Percentiles rank a stretch among this genome's conserved stretches.
These are phyloP conservation scores for Pungitius pungitius DNA, from an alignment of 2,113 vertebrate species.

Conservation along the genomic window DNA sequence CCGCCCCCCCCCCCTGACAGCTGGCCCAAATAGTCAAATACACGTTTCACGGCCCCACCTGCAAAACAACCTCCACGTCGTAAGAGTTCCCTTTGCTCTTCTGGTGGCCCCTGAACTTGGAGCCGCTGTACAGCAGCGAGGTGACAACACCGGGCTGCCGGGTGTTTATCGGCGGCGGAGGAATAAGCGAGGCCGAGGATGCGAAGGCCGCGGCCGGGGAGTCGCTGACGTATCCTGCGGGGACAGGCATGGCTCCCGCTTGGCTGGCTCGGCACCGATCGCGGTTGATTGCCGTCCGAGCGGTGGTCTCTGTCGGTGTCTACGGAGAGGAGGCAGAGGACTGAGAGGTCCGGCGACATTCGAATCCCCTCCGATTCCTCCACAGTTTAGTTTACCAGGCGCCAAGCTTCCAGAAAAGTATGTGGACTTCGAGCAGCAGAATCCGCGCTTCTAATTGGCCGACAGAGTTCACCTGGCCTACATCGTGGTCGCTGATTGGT, in stretches of 20 bases:
- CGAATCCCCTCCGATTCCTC: constrained; percentile 47
- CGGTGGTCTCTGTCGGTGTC: constrained; percentile 40
- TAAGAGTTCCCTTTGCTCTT: constrained; percentile 99
- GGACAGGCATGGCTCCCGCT: constrained; percentile 91
- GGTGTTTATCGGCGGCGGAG: constrained; percentile 96
- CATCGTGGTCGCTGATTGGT: constrained; percentile 64
- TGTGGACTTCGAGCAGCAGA: constrained; percentile 69
- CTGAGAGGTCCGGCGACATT: constrained; percentile 53
- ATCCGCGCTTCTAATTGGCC: constrained; percentile 68
- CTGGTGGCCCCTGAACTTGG: constrained; percentile 96
- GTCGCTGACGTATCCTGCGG: constrained; percentile 85
- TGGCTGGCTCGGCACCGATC: constrained; percentile 71
- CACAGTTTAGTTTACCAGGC: constrained; percentile 54
- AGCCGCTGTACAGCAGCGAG: constrained; percentile 95
- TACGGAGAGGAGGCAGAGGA: constrained; percentile 31
- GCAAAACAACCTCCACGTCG: constrained; percentile 96
- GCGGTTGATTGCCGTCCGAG: constrained; percentile 56
- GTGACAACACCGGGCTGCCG: constrained; percentile 94
- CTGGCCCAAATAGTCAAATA: constrained; percentile 12
- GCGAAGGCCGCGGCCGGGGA: constrained; percentile 80
- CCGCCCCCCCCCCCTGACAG: constrained; percentile 55
- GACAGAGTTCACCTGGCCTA: constrained; percentile 15
- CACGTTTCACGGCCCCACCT: constrained; percentile 80
- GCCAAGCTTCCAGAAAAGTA: constrained; percentile 68
- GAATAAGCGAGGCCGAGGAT: constrained; percentile 90